Base-by-base conservation (phyloP, 2,888 invertebrate species). In the Dicycla oo region DNA sequence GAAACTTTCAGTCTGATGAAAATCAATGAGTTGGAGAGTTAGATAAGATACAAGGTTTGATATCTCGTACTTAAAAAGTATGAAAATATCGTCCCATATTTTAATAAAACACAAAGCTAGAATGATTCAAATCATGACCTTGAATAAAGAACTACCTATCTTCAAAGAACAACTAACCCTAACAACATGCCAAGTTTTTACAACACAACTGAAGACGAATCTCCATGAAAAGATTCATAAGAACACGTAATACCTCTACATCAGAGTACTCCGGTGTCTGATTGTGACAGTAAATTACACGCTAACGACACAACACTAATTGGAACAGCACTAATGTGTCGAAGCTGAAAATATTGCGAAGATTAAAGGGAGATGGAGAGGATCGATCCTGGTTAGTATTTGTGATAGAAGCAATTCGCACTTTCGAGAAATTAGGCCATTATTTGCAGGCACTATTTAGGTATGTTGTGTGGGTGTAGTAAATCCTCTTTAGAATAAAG, bases 201-300 rank as follows among this genome's bases (percentile, higher is more conserved):
- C 34, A 34, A 6, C 34, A 34, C 34, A 34, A 34, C 34, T 34
- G 4, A 23, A n/a, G 2, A 45, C 1, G 6, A 63, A 67, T 78
- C 13, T 56, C 66, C 7, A 45, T 73, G 51, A 56, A 63, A 65
- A 56, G n/a, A 63, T 51, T 47, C 18, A 34, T 51, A 47, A 40
- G 18, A 68, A 86, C 72, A 90, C 87, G 88, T 88, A 91, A 89
- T 88, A 75, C 43, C 23, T 51, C 58, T 61, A 66, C 78, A 67
- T 80, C 80, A 69, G 66, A 74, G 80, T 79, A 83, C 87, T 85
- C 73, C 82, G 81, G 83, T 85, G 87, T 90, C 92, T 93, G 93
- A 93, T 91, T 91, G 93, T 93, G 93, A 92, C 92, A 92, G 91
- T 94, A 93, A 93, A 94, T 94, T 93, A 94, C 94, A 91, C 84